A percentile compares a stretch with the other conserved stretches of the same genome.
Conservation (phyloP, 2,113 vertebrate species). For the Xyliphius kryptos region DNA sequence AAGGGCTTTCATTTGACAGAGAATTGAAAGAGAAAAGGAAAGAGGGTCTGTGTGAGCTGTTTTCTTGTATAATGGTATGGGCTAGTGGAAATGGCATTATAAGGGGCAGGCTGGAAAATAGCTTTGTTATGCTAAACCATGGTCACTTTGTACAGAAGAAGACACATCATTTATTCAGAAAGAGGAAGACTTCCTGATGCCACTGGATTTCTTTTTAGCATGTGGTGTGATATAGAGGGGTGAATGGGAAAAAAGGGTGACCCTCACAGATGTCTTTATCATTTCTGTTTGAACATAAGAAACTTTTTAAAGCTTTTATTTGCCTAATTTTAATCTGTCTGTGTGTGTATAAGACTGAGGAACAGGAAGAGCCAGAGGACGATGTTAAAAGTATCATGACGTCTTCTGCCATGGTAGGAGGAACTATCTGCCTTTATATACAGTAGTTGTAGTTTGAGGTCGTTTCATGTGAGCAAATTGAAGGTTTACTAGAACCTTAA, state of each 20-base stretch:
- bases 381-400: constrained; percentile 47
- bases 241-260: not conserved
- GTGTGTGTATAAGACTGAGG: constrained; percentile 42
- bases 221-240: constrained; percentile 23
- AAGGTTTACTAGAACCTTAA: too few species aligned
- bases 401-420: constrained; percentile 52
- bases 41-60: constrained; percentile 52
- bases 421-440: not conserved
- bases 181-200: constrained; percentile 52
- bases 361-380: constrained; percentile 39
- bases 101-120: constrained; percentile 56
- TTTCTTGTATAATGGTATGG: constrained; percentile 14
- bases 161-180: constrained; percentile 50
- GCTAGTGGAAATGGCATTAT: constrained; percentile 40
- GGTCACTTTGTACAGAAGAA: constrained; percentile 51
- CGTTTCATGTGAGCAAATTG: too few species aligned
- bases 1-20: constrained; percentile 77
- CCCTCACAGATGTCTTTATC: not conserved
- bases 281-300: too few species aligned
- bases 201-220: constrained; percentile 28
- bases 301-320: not conserved
- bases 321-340: not conserved
- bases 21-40: constrained; percentile 46
- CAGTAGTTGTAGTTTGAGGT: too few species aligned
- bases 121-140: constrained; percentile 66